Evolutionary conservation across 2,888 invertebrate species (phyloP), one percentile per base, ranked within the genome.

Genomic region (Palloptera scutellata): DNA sequence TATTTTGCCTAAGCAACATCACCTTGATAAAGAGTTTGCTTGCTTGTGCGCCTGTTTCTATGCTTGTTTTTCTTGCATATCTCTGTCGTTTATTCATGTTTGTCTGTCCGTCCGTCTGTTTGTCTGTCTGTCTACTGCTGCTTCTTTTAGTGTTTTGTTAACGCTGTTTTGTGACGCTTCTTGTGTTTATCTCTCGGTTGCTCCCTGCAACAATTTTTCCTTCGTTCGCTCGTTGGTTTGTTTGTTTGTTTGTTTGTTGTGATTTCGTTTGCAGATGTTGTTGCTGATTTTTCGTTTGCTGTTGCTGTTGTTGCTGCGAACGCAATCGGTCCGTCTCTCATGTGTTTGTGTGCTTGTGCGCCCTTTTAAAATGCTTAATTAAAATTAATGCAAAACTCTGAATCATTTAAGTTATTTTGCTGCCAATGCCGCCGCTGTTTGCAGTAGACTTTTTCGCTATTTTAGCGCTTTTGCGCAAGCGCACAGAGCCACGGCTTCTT

Each of bases 301-400:
- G 43, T 10, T 54, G 54, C 58, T 66, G 43, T 13, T 65, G n/a
- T 61, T 64, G 20, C 20, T 57, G 17, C 30, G 30, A 30, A 30
- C 30, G 30, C 30, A 30, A 30, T 4, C n/a, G n/a, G n/a, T n/a
- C n/a, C 2, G 30, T 30, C 30, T 30, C 30, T 30, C 30, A 2
- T 30, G 30, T 30, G 30, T 30, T 42, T 61, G 53, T 62, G 64
- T 54, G 58, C 66, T 53, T 65, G 48, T 61, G n/a, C 69, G 52
- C 15, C 3, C 30, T 30, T 51, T 63, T 40, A 15, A 51, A 45
- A 15, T 53, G 57, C 52, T 40, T 75, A 75, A 75, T 75, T 75
- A 75, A 75, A 75, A 75, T 75, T 73, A 75, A 75, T 74, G 75
- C 75, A 74, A 74, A 74, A 72, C 72, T 73, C 69, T 70, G 65